phyloP scores from a whole-genome alignment of 2,888 invertebrate genomes.

The Zootermopsis nevadensis region DNA sequence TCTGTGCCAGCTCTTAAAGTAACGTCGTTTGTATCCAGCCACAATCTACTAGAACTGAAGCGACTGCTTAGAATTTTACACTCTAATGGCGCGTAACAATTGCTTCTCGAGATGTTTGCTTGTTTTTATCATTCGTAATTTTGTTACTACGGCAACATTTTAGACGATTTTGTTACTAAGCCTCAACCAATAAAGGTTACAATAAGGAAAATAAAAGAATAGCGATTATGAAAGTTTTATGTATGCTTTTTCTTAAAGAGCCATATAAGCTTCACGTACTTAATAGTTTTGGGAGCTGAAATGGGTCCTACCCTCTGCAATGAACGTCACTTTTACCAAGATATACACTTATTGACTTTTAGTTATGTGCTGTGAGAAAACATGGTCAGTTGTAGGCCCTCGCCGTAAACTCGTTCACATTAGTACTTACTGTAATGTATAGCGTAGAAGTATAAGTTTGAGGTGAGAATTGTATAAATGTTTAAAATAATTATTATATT shows the following conservation, averaged over 20 bases:
- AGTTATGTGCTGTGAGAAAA: constrained; percentile 38
- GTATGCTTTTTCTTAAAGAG: not conserved
- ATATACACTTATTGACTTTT: constrained; percentile 45
- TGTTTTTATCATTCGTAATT: not conserved
- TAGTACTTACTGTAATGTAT: not conserved
- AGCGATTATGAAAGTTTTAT: not conserved
- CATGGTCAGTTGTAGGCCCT: not conserved
- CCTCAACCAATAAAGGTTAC: not conserved
- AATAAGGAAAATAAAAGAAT: not conserved
- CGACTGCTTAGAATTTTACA: not conserved
- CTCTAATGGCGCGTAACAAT: not conserved
- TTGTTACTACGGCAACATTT: not conserved
- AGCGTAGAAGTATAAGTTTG: no score
- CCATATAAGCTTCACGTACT: constrained; percentile 11
- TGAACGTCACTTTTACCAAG: constrained; percentile 35
- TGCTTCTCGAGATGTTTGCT: not conserved
- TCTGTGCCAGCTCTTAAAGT: no score
- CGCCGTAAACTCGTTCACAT: not conserved
- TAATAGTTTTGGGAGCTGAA: constrained; percentile 42
- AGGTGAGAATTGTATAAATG: no score
- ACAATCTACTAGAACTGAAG: not conserved
- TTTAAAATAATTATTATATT: no score
- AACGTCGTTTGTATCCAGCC: not conserved
- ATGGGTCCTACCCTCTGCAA: constrained; percentile 18
- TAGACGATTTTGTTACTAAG: not conserved